Conservation (phyloP, 2,888 invertebrate species). For the Homarus gammarus region DNA sequence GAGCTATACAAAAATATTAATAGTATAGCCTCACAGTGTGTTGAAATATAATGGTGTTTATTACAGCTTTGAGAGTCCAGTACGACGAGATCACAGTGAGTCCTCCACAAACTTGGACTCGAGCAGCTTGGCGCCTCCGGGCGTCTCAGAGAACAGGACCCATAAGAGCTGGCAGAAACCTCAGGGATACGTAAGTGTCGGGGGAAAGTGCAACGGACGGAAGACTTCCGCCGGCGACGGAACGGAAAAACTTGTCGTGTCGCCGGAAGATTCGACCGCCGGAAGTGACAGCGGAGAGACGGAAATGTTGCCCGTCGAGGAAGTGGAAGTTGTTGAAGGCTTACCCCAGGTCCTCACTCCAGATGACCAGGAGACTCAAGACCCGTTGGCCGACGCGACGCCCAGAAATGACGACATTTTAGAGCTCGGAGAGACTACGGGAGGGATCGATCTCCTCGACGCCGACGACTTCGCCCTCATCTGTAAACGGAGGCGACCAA, state of each 20-base stretch:
- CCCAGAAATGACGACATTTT: background rate
- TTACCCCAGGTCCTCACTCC: background rate
- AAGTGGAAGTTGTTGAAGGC: background rate
- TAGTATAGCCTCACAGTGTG: background rate
- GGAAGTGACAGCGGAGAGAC: background rate
- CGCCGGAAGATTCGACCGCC: too few relatives aligned
- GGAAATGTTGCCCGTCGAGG: background rate
- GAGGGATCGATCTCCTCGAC: too few relatives aligned
- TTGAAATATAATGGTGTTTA: conserved; percentile 4
- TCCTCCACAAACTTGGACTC: conserved; percentile 25
- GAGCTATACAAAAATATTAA: background rate
- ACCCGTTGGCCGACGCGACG: conserved; percentile 32
- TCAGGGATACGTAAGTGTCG: too few relatives aligned
- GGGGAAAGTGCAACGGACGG: too few relatives aligned
- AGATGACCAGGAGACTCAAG: background rate
- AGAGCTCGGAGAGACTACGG: background rate
- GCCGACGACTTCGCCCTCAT: too few relatives aligned
- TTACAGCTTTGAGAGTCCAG: conserved; percentile 62
- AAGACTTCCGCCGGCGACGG: too few relatives aligned
- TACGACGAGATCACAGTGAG: conserved; percentile 46
- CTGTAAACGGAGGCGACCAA: too few relatives aligned
- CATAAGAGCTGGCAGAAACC: too few relatives aligned
- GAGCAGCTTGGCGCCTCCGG: conserved; percentile 8
- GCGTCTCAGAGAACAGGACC: background rate
- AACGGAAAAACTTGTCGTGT: too few relatives aligned